phyloP scores from a whole-genome alignment of 2,888 invertebrate genomes.

The Folsomia candida region DNA sequence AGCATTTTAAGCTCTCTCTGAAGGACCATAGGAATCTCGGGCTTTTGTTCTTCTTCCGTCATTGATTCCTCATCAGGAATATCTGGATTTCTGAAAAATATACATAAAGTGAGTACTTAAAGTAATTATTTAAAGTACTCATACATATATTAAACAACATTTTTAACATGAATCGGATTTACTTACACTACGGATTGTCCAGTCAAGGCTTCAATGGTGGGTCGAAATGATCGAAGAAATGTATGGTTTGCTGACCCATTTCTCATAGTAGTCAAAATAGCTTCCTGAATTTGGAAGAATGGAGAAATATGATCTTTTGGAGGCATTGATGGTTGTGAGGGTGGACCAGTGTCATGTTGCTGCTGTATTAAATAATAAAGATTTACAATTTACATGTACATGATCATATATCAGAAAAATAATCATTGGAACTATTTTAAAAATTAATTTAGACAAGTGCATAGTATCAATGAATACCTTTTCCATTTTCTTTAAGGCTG shows the following conservation, averaged over 20 bases:
- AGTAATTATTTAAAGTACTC: too few species aligned
- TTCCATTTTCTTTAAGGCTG: slow-evolving; percentile 83
- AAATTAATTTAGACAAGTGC: too few species aligned
- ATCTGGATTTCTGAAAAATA: background rate
- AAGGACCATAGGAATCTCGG: slow-evolving; percentile 80
- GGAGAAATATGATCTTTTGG: slow-evolving; percentile 44
- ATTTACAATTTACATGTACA: too few species aligned
- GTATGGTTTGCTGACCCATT: slow-evolving; percentile 88
- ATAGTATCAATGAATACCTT: too few species aligned
- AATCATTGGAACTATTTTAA: too few species aligned
- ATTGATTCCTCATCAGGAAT: background rate
- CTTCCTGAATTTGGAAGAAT: slow-evolving; percentile 65
- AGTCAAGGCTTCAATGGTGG: slow-evolving; percentile 80
- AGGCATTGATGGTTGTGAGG: slow-evolving; percentile 31
- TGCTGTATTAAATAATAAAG: too few species aligned
- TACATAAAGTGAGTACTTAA: too few species aligned
- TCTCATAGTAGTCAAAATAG: slow-evolving; percentile 72
- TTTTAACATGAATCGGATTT: too few species aligned
- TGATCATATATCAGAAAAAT: too few species aligned
- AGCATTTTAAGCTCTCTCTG: slow-evolving; percentile 92
- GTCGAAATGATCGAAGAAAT: slow-evolving; percentile 84
- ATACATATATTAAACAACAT: too few species aligned
- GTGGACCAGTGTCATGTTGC: slow-evolving; percentile 56
- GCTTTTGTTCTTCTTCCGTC: slow-evolving; percentile 21
- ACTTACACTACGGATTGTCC: slow-evolving; percentile 80